Percentiles rank a stretch among this genome's conserved stretches.
phyloP scores from a whole-genome alignment of 2,888 invertebrate genomes.

The Himalopsyche japonica region DNA sequence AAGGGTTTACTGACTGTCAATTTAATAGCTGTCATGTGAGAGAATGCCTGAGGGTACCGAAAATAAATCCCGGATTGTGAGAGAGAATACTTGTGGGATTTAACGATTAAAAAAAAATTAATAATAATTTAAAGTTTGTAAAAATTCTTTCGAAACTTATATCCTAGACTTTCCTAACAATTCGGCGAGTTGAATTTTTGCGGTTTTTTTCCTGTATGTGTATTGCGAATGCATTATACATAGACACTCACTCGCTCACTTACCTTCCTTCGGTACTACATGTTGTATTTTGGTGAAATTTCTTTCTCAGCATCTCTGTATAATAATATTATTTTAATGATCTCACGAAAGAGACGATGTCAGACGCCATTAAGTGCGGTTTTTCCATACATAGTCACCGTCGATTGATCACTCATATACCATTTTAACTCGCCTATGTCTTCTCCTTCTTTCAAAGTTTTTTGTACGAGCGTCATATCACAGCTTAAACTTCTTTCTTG shows the following conservation, averaged over 20 bases:
- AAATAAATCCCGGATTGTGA: too few relatives aligned
- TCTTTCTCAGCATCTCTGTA: slow-evolving; percentile 10
- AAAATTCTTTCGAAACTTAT: background rate
- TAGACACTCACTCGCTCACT: background rate
- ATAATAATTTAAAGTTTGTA: background rate
- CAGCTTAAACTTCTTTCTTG: too few relatives aligned
- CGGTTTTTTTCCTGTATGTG: background rate
- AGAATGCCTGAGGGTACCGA: too few relatives aligned
- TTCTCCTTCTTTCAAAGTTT: too few relatives aligned
- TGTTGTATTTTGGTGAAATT: slow-evolving; percentile 6
- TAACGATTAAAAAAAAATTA: too few relatives aligned
- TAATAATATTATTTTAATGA: slow-evolving; percentile 34
- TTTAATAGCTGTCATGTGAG: too few relatives aligned
- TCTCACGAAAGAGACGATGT: slow-evolving; percentile 12
- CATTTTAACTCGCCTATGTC: too few relatives aligned
- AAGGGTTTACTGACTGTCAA: too few relatives aligned
- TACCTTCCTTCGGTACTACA: background rate
- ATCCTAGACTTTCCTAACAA: background rate
- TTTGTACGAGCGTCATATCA: too few relatives aligned
- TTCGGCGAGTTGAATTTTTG: background rate
- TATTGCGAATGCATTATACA: background rate
- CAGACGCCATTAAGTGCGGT: slow-evolving; percentile 15
- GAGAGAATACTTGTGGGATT: too few relatives aligned
- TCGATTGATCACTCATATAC: background rate
- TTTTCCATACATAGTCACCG: slow-evolving; percentile 15